Percentiles rank a stretch among this genome's conserved stretches.
These are phyloP conservation scores for Antrozous pallidus DNA, from an alignment of 2,797 vertebrate genomes.

Conservation along the genomic window DNA sequence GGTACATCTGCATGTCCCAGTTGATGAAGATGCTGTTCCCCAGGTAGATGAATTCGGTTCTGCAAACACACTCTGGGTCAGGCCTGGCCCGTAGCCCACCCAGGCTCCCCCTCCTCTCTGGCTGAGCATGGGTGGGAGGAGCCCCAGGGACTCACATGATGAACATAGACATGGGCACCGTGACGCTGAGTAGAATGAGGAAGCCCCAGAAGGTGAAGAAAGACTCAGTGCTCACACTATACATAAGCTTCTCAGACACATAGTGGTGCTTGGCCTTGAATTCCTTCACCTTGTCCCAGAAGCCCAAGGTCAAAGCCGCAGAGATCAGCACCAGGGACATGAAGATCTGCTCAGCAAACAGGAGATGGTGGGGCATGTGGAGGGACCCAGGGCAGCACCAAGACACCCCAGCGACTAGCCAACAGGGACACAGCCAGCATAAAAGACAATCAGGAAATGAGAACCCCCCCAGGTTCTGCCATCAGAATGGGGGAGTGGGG, in stretches of 20 bases:
- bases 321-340: slow-evolving; percentile 80
- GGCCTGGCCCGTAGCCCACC: no score
- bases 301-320: slow-evolving; percentile 83
- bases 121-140: fast-evolving
- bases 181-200: slow-evolving; percentile 91
- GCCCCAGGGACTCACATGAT: slow-evolving; percentile 86
- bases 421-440: fast-evolving
- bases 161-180: slow-evolving; percentile 93
- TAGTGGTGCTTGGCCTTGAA: slow-evolving; percentile 79
- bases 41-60: slow-evolving; percentile 89
- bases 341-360: slow-evolving; percentile 84
- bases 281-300: slow-evolving; percentile 78
- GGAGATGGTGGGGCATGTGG: fast-evolving
- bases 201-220: slow-evolving; percentile 93
- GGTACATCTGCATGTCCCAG: slow-evolving; percentile 92
- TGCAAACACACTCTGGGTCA: not conserved
- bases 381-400: fast-evolving
- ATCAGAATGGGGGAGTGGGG: fast-evolving
- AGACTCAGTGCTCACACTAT: slow-evolving; percentile 72
- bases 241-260: not conserved
- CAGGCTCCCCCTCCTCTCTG: not conserved
- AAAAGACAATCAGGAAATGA: not conserved
- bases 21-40: slow-evolving; percentile 91
- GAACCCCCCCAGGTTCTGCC: not conserved
- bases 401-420: fast-evolving